Base-by-base conservation (phyloP, 2,888 invertebrate genomes). In the Stegophylla sp. region DNA sequence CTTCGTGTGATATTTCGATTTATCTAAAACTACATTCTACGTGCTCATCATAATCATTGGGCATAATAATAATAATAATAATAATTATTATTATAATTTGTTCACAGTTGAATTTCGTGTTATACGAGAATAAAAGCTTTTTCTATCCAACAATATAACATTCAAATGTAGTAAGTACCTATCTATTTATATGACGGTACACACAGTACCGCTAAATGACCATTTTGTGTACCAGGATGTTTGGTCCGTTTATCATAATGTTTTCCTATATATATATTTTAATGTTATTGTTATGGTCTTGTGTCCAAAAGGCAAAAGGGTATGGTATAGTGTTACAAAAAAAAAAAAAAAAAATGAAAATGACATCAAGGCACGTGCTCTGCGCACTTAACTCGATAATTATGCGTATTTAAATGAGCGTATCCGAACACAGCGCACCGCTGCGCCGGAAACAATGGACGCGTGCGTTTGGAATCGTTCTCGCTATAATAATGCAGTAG, bases 331-430 rank as follows among this genome's bases (percentile, higher is more conserved):
- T 51, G 74, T 75, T 34, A 15, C 3, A 7, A 4, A 17, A 56
- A 73, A 45, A 23, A 73, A 73, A 43, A 61, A 64, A 41, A 64
- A 77, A 41, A 67, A 45, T 26, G 15, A 48, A 61, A 61, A 61
- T 43, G 64, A 79, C 61, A 61, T 23, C 61, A 1, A 23, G 79
- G 79, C 79, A 79, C 79, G 79, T 79, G 79, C 79, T 59, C 48
- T 13, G 17, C 71, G 79, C 79, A 71, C 79, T 79, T 79, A 79
- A 79, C 79, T 79, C 69, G 71, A 79, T 79, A 79, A 79, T 79
- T 79, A 79, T 79, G 79, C 79, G 79, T 79, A 79, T 79, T 79
- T 71, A 79, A 79, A 79, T 79, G 79, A 79, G 69, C 71, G 79
- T 79, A 69, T 69, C 79, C 61, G 61, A 69, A 69, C 61, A 23